Conservation (phyloP, 2,797 vertebrate genomes). For the Manis crassicaudata region DNA sequence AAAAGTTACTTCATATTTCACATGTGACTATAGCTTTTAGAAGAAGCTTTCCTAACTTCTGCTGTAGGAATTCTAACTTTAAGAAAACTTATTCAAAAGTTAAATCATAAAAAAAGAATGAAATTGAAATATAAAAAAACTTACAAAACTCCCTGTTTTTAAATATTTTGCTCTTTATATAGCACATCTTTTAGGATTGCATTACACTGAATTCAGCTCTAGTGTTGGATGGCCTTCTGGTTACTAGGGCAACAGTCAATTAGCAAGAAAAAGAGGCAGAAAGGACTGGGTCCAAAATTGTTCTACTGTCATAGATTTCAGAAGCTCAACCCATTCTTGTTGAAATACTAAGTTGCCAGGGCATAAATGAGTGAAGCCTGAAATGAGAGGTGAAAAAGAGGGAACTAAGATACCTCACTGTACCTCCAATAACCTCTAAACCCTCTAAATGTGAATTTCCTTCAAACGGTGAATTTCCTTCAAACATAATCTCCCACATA, state of each 20-base stretch:
- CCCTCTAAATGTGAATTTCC: background rate
- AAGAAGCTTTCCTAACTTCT: background rate
- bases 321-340: background rate
- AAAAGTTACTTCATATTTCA: background rate
- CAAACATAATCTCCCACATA: background rate
- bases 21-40: background rate
- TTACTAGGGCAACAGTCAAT: background rate
- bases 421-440: background rate
- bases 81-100: conserved; percentile 43
- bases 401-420: background rate
- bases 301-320: background rate
- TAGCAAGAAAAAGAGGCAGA: background rate
- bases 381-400: background rate
- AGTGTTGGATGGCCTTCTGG: background rate
- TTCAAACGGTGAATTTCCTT: background rate
- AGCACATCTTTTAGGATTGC: background rate
- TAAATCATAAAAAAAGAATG: conserved; percentile 26
- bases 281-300: background rate
- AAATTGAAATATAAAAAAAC: background rate
- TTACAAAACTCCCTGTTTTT: background rate
- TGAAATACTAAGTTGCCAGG: background rate
- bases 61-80: conserved; percentile 4
- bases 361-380: background rate
- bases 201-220: background rate
- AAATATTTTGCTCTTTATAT: background rate